Evolutionary conservation across 2,888 invertebrate genomes (phyloP), one percentile per base, ranked within the genome.

Genomic region (Eremobia ochroleuca): DNA sequence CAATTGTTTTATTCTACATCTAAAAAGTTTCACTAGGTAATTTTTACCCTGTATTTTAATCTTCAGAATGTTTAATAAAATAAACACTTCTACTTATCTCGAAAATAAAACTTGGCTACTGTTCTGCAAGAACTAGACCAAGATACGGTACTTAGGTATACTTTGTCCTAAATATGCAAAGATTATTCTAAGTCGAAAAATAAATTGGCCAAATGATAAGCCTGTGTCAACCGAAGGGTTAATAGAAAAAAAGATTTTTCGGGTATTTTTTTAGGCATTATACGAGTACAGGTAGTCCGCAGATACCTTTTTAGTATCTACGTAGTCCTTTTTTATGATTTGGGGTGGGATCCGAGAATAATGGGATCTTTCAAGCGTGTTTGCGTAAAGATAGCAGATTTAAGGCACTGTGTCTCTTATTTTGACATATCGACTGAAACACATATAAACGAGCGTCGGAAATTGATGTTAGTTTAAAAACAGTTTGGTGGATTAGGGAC

Each of bases 281-380:
- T 58, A 79, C 71, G n/a, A n/a, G n/a, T n/a, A n/a, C n/a, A 83
- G 74, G 82, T 79, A 72, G 34, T 40, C 72, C 55, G n/a, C n/a
- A 43, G 40, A 69, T 71, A 83, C 71, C 64, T 82, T 82, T 83
- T 83, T 65, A 69, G 80, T 55, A 66, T 73, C 66, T 52, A 25
- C 58, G 25, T 62, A 73, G 81, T 73, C 68, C 58, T 40, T 82
- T 81, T 82, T 82, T 76, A 84, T 76, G 75, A 61, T 72, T 61
- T 72, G 1, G 58, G 73, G 31, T 15, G 55, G 15, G 34, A 75
- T 81, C 46, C 40, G 34, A 34, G 55, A 49, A 77, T 61, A 82
- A 67, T 69, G 28, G 70, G 77, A 70, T 81, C 61, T 66, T 82
- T 67, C 55, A 49, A 77, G 80, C 82, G 66, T 77, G 66, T 70